Base-by-base conservation (phyloP, 1,140 invertebrate species). In the Drosophila quadrilineata region DNA sequence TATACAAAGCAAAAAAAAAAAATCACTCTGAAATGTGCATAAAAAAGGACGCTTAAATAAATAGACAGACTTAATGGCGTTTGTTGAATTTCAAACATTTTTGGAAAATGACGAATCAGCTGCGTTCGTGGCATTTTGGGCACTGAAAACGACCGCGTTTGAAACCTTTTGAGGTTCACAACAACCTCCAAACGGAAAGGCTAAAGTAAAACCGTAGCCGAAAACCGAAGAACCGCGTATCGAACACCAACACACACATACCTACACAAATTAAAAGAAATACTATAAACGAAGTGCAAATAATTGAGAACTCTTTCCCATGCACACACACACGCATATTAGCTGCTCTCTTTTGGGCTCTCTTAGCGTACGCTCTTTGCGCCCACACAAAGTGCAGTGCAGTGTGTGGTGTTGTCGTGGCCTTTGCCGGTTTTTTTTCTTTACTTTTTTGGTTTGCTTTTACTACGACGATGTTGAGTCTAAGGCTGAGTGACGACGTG, bases 341-440 rank as follows among this genome's bases (percentile, higher is more conserved):
- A n/a, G n/a, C n/a, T n/a, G n/a, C 26, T 38, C 57, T 60, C 54
- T 59, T 49, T 36, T n/a, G 22, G 17, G 21, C 49, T 60, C 63
- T 63, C 43, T 31, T 40, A 21, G 3, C 3, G 2, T 21, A 10
- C 28, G 40, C 63, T 53, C 64, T 54, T 50, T 68, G 62, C 57
- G 65, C 69, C 52, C 58, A 64, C 69, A 63, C 57, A 53, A 68
- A 63, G 54, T 64, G 69, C 69, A 71, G 36, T n/a, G 41, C 41
- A 45, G 41, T n/a, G 38, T 24, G 43, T 60, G 31, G 38, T 24
- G 8, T 41, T 19, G 38, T 26, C 9, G 33, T 36, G 48, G 45
- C 38, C 36, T 29, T 54, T 80, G 71, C 75, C 75, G 75, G 75
- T 80, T 80, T n/a, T n/a, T n/a, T n/a, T n/a, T n/a, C n/a, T n/a